phyloP scores from a whole-genome alignment of 2,888 invertebrate genomes.

The Ephialtes manifestator region DNA sequence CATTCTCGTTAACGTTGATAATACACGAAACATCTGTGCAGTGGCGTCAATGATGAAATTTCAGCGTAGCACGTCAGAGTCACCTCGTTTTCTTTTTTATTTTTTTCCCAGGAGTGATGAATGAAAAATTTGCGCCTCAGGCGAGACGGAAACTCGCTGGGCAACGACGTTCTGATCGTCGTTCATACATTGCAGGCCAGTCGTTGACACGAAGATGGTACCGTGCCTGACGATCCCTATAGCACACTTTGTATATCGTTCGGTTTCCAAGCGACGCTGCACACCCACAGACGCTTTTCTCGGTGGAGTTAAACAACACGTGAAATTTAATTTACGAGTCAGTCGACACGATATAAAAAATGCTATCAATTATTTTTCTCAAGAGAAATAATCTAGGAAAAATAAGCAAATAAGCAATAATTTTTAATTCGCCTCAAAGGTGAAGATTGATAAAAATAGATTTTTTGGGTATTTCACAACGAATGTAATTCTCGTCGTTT shows the following conservation, averaged over 20 bases:
- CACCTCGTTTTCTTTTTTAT: not conserved
- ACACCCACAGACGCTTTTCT: conserved; percentile 11
- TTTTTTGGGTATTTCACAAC: conserved; percentile 10
- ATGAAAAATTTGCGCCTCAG: conserved; percentile 16
- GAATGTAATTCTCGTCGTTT: not conserved
- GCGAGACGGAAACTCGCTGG: conserved; percentile 4
- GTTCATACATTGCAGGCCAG: not conserved
- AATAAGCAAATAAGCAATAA: not conserved
- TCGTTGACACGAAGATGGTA: conserved; percentile 60
- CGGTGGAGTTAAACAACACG: not conserved
- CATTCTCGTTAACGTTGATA: conserved; percentile 32
- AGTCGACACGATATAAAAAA: not conserved
- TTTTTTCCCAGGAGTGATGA: conserved; percentile 5
- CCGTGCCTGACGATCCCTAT: conserved; percentile 15
- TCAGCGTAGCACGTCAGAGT: not conserved
- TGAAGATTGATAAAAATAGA: not conserved
- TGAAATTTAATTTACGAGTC: not conserved
- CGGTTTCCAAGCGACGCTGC: conserved; percentile 61
- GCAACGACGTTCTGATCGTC: not conserved
- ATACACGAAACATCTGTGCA: conserved; percentile 9
- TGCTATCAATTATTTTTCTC: not conserved
- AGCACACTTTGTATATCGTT: conserved; percentile 54
- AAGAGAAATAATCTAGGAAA: not conserved
- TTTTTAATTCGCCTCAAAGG: not conserved
- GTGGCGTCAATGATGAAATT: not conserved